Evolutionary conservation across 2,797 vertebrate genomes (phyloP).

Genomic region (Moxostoma hubbsi): DNA sequence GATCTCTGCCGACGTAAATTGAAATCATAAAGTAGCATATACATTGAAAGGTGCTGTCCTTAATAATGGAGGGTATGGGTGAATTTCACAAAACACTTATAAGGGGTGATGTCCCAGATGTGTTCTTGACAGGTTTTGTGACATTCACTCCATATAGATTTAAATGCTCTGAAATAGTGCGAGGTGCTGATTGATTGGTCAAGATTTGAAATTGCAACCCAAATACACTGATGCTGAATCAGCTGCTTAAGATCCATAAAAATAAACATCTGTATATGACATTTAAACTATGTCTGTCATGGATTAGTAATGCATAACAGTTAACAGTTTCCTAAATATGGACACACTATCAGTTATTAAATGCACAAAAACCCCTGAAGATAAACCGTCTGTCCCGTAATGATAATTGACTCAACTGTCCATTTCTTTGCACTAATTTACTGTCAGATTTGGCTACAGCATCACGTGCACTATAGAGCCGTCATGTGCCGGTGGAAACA

Average conservation of each 20-base stretch:
- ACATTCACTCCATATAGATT: too few species aligned
- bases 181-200: slow-evolving; percentile 18
- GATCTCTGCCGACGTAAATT: neutral
- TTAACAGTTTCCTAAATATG: too few species aligned
- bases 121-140: too few species aligned
- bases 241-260: slow-evolving; percentile 15
- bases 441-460: slow-evolving; percentile 7
- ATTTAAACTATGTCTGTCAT: slow-evolving; percentile 27
- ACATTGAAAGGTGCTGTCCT: neutral
- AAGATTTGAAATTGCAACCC: neutral
- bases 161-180: neutral
- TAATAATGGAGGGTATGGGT: too few species aligned
- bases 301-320: slow-evolving; percentile 36
- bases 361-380: slow-evolving; percentile 8
- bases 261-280: slow-evolving; percentile 15
- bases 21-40: neutral
- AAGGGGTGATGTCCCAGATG: too few species aligned
- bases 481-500: neutral
- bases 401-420: neutral
- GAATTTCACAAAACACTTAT: too few species aligned
- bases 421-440: neutral
- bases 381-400: neutral
- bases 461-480: slow-evolving; percentile 28
- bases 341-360: slow-evolving; percentile 26
- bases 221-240: neutral